phyloP scores from a whole-genome alignment of 2,888 invertebrate genomes.

The Invenusta paracnida region DNA sequence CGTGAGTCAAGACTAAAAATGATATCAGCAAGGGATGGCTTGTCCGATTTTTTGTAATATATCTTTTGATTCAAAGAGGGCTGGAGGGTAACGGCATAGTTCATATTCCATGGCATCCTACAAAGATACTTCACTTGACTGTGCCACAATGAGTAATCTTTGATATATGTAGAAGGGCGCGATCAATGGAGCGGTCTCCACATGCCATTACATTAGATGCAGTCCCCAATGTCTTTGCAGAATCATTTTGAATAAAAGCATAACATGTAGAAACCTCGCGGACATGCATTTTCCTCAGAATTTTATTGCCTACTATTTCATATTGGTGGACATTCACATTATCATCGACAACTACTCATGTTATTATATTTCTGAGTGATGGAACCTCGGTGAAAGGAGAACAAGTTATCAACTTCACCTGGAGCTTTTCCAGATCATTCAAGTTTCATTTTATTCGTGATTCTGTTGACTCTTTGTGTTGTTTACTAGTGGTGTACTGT shows the following conservation, averaged over 20 bases:
- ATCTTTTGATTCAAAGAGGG: conserved; percentile 34
- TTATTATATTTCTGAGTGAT: conserved; percentile 42
- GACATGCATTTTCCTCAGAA: conserved; percentile 28
- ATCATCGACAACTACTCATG: conserved; percentile 38
- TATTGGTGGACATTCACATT: conserved; percentile 41
- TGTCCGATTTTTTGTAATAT: background rate
- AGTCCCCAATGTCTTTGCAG: background rate
- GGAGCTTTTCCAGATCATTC: conserved; percentile 19
- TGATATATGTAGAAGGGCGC: conserved; percentile 35
- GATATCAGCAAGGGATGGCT: background rate
- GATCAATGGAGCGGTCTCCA: conserved; percentile 40
- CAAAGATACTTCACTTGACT: conserved; percentile 27
- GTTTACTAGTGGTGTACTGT: conserved; percentile 17
- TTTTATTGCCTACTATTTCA: conserved; percentile 37
- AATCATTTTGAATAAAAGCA: background rate
- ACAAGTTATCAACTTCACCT: background rate
- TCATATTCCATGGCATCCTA: conserved; percentile 39
- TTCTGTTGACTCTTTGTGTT: conserved; percentile 43
- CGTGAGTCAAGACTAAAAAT: background rate
- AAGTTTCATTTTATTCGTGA: conserved; percentile 30
- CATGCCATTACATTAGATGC: background rate
- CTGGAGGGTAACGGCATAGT: conserved; percentile 38
- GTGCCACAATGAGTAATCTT: conserved; percentile 32
- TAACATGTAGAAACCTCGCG: background rate
- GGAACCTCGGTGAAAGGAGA: conserved; percentile 42